phyloP scores from a whole-genome alignment of 2,888 invertebrate species.

The Papilio gigon region DNA sequence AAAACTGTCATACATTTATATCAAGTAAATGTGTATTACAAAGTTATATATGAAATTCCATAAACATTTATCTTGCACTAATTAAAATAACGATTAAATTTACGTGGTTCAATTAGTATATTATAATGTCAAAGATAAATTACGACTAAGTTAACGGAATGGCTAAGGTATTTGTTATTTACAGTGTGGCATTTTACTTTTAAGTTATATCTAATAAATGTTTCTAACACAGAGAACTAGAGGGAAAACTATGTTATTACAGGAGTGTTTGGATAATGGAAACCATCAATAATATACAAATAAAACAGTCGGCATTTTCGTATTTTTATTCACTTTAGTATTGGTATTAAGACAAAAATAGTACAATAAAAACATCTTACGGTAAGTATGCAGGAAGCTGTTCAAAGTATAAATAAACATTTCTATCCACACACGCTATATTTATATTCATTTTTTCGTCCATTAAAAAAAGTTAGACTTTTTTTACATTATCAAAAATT shows the following conservation, averaged over 20 bases:
- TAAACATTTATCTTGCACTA: no score
- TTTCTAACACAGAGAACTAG: no score
- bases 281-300: background rate
- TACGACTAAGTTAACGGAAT: no score
- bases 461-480: background rate
- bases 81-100: no score
- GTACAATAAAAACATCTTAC: background rate
- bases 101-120: no score
- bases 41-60: background rate
- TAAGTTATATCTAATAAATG: no score
- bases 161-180: no score
- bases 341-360: background rate
- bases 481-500: background rate
- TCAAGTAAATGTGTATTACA: background rate
- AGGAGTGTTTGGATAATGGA: background rate
- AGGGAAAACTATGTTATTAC: background rate
- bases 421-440: background rate
- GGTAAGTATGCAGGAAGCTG: background rate
- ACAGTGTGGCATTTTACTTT: no score
- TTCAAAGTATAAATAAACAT: background rate
- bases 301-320: background rate
- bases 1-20: background rate
- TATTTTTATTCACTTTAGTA: background rate
- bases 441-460: background rate
- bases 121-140: no score